These are phyloP conservation scores for Lysiphlebus fabarum DNA, from an alignment of 1,140 invertebrate species.

Conservation along the genomic window DNA sequence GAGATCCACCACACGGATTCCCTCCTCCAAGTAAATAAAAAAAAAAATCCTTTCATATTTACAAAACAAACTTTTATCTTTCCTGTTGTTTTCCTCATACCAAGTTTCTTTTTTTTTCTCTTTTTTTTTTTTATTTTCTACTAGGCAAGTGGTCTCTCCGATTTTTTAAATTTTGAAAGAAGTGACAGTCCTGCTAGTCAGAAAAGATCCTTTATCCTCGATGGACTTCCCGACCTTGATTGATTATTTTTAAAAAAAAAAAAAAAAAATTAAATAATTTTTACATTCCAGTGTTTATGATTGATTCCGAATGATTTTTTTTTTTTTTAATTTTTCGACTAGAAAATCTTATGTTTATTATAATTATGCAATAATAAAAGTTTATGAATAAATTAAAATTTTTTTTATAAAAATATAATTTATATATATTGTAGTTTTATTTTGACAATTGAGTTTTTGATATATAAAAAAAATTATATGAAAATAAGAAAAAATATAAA, in stretches of 20 bases:
- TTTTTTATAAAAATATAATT: too few relatives aligned
- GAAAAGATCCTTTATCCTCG: slow-evolving; percentile 16
- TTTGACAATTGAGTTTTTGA: neutral
- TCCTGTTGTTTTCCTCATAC: neutral
- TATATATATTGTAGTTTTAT: too few relatives aligned
- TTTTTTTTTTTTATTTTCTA: too few relatives aligned
- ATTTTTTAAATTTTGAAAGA: slow-evolving; percentile 19
- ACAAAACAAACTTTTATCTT: too few relatives aligned
- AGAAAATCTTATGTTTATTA: too few relatives aligned
- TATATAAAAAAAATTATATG: neutral
- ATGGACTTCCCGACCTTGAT: slow-evolving; percentile 24
- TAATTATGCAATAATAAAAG: too few relatives aligned
- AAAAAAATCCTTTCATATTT: too few relatives aligned
- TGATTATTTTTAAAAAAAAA: slow-evolving; percentile 6
- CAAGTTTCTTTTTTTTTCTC: neutral
- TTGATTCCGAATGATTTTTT: neutral
- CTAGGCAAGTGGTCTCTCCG: slow-evolving; percentile 17
- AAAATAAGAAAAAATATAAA: neutral
- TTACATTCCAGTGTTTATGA: neutral
- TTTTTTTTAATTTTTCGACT: too few relatives aligned
- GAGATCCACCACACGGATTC: too few relatives aligned
- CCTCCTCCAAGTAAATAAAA: too few relatives aligned
- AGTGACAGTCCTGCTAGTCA: slow-evolving; percentile 13
- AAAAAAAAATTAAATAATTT: neutral
- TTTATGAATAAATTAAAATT: too few relatives aligned